phyloP scores from a whole-genome alignment of 2,797 vertebrate species.

The Phalloptychus januarius region DNA sequence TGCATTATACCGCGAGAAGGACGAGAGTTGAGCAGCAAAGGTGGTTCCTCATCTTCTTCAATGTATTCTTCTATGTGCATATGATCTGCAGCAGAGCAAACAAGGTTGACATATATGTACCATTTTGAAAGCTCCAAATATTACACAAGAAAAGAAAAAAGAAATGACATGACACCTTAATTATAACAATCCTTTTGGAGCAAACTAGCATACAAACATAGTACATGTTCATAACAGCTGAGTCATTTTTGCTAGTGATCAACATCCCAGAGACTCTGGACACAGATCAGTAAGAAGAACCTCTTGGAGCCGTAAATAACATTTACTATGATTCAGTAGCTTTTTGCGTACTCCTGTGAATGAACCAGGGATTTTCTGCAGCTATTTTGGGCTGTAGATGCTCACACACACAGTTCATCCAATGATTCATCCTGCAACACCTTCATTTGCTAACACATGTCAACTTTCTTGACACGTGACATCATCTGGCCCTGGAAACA shows the following conservation, averaged over 20 bases:
- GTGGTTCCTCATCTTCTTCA: constrained; percentile 87
- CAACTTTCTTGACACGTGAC: constrained; percentile 22
- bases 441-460: constrained; percentile 31
- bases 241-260: constrained; percentile 54
- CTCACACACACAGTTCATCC: constrained; percentile 24
- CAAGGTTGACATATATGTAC: neutral
- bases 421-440: constrained; percentile 45
- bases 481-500: neutral
- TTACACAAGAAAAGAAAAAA: neutral
- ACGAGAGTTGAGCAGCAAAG: constrained; percentile 81
- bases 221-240: constrained; percentile 46
- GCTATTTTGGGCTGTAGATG: constrained; percentile 33
- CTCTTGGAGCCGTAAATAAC: constrained; percentile 62
- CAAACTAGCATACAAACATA: constrained; percentile 2
- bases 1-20: constrained; percentile 74
- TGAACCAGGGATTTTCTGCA: constrained; percentile 39
- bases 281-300: constrained; percentile 34
- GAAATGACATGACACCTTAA: neutral
- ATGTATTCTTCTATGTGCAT: constrained; percentile 83
- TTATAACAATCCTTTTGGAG: neutral
- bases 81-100: constrained; percentile 69
- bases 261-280: constrained; percentile 16
- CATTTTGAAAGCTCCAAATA: neutral
- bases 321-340: constrained; percentile 66
- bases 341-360: constrained; percentile 48